Base-by-base conservation (phyloP, 2,113 vertebrate species). In the Notarius lentiginosus region DNA sequence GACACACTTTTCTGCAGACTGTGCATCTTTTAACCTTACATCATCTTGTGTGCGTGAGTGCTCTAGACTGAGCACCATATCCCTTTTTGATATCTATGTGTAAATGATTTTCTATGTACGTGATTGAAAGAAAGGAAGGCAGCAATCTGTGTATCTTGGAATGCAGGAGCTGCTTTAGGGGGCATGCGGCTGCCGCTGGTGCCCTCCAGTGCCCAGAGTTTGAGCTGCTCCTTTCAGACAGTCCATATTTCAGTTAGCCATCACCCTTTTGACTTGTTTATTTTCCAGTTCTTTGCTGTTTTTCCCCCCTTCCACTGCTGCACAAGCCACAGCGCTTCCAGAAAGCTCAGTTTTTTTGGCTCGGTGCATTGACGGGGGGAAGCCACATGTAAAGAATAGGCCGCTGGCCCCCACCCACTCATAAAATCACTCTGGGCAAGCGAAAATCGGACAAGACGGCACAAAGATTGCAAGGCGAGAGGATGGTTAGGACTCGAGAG, bases 321-420 rank as follows among this genome's bases (percentile, higher is more conserved):
- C 93, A 91, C 90, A 94, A 94, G 92, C 93, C 93, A 92, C 94
- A 92, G 92, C 91, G 90, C 90, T 94, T 94, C 92, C 91, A 94
- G 92, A 90, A 90, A 91, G 79, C 73, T 61, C 65, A 18, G 55
- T 85, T 94, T 94, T 91, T 92, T 94, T 93, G 92, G 93, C 92
- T 93, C 90, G 88, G 92, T 90, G 89, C 90, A 91, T 93, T 94
- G 93, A 93, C 89, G 65, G 63, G 17, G 20, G 93, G 93, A 94
- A 94, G 91, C 92, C 94, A 93, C 93, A 94, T 94, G 93, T 93
- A 91, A 93, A 94, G 93, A 94, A 91, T 92, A 91, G 92, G 91
- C 91, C 91, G 80, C 88, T 92, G 91, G 92, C 94, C 93, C 91
- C 93, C 93, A 93, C 93, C 92, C 92, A 91, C 94, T 94, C 91